These are phyloP conservation scores for Pseudoatta argentina DNA, from an alignment of 1,140 invertebrate genomes.

Conservation along the genomic window DNA sequence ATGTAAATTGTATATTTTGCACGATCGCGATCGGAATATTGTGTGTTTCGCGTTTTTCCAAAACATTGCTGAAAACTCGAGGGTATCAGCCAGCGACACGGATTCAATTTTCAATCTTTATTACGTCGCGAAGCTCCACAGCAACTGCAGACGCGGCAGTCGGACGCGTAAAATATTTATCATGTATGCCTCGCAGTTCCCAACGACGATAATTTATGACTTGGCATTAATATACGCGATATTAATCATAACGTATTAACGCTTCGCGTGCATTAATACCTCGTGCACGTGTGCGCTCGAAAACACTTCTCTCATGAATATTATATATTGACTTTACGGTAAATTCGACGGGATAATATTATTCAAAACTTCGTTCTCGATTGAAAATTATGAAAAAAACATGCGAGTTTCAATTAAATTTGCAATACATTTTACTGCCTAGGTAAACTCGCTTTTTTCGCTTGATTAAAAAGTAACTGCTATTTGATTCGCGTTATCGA, in stretches of 20 bases:
- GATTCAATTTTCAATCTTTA: conserved; percentile 48
- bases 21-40: no score
- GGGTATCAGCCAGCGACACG: neutral
- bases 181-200: conserved; percentile 5
- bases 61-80: conserved; percentile 7
- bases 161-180: conserved; percentile 38
- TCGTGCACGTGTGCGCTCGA: neutral
- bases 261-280: conserved; percentile 28
- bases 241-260: conserved; percentile 52
- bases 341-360: conserved; percentile 12
- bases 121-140: neutral
- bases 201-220: conserved; percentile 23
- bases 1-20: conserved; percentile 1
- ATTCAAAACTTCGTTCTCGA: neutral
- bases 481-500: conserved; percentile 18
- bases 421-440: neutral
- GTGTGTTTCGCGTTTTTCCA: neutral
- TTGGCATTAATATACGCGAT: conserved; percentile 32
- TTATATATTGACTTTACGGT: conserved; percentile 3
- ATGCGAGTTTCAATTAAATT: neutral
- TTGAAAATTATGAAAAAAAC: conserved; percentile 19
- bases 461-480: conserved; percentile 17
- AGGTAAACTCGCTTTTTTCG: neutral
- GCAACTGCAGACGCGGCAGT: neutral
- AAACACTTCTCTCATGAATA: conserved; percentile 28